Conservation (phyloP, 35 echinoderm and acorn worm species). For the Nesometra sesokonis region DNA sequence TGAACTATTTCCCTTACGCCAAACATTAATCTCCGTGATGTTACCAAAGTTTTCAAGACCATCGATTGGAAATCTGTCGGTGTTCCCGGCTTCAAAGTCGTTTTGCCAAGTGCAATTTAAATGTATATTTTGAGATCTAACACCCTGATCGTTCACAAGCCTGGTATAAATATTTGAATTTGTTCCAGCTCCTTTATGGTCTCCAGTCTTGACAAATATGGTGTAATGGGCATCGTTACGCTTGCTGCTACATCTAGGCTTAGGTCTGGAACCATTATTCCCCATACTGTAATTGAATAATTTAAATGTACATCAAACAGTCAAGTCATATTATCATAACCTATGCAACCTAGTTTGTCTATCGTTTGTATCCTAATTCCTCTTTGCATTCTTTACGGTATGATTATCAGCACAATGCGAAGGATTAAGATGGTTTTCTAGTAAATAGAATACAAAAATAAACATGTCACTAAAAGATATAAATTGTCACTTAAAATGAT, state of each 20-base stretch:
- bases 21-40: slow-evolving; percentile 43
- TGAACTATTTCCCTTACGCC: slow-evolving; percentile 23
- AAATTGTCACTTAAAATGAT: no score
- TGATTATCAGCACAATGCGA: no score
- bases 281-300: neutral
- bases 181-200: slow-evolving; percentile 75
- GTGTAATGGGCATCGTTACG: slow-evolving; percentile 28
- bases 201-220: slow-evolving; percentile 69
- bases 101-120: slow-evolving; percentile 50
- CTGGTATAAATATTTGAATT: slow-evolving; percentile 59
- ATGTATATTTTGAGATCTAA: slow-evolving; percentile 43
- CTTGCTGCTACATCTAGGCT: no score
- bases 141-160: slow-evolving; percentile 34
- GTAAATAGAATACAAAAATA: no score
- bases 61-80: slow-evolving; percentile 43
- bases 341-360: no score
- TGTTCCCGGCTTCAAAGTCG: slow-evolving; percentile 67
- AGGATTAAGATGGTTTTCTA: no score
- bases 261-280: neutral
- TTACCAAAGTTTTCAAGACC: slow-evolving; percentile 58
- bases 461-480: no score
- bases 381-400: no score
- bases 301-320: no score
- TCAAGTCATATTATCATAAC: no score
- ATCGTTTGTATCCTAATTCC: no score